Base-by-base conservation (phyloP, 2,113 vertebrate genomes). In the Tachysurus vachellii region DNA sequence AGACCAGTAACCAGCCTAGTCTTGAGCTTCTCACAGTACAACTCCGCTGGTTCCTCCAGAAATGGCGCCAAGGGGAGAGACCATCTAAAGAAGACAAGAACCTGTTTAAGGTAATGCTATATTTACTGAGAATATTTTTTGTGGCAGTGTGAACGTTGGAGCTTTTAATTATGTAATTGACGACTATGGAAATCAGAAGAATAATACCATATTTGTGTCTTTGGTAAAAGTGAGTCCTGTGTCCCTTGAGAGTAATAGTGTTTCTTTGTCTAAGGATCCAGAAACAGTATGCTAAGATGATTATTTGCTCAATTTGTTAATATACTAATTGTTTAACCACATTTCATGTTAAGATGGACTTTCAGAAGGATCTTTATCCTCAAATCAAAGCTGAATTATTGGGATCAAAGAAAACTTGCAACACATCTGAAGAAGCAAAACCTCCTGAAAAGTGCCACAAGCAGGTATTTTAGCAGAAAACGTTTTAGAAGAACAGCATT, bases 41-140 rank as follows among this genome's bases (percentile, higher is more conserved):
- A 92, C 96, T 99, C 86, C 95, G 96, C 82, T 96, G 97, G 96
- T 96, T 99, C 91, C 95, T 99, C 80, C 97, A 98, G 90, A 93
- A 95, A 88, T 98, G 97, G 97, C 95, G 94, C 64, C 95, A 96
- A 91, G 95, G 96, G 84, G 96, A 97, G 89, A 86, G 86, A 82
- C 70, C 89, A 21, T 23, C 44, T 54, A 94, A 68, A 0, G 95
- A 96, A 57, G 91, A 93, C 44, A 95, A 94, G 86, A 95, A 95
- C 89, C 95, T 96, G 80, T 91, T 96, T 87, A 96, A 97, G 96
- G 96, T 96, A 95, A 36, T 82, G 26, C 14, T 14, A n/a, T 73
- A 54, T 79, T 50, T 42, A 62, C 5, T 70, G 17, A 80, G 14
- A 12, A 50, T 61, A n/a, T 8, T 42, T 42, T 19, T 54, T 26